These are phyloP conservation scores for Dallia pectoralis DNA, from an alignment of 2,797 vertebrate genomes.

Conservation along the genomic window DNA sequence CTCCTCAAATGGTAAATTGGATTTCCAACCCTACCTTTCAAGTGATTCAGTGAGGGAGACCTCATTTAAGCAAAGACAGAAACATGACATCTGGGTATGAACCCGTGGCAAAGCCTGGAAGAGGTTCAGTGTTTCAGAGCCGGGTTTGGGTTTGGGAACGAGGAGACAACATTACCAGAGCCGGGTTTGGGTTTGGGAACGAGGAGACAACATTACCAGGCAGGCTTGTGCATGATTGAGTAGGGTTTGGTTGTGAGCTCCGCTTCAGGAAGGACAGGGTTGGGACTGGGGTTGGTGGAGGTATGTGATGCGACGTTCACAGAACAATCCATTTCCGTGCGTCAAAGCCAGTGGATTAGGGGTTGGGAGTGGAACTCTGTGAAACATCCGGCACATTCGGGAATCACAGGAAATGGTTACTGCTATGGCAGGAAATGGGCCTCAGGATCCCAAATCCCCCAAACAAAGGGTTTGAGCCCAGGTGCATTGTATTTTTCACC, in stretches of 20 bases:
- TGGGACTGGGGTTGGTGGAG: conserved; percentile 8
- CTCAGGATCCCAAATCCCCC: conserved; percentile 35
- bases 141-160: conserved; percentile 39
- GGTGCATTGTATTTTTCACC: conserved; percentile 41
- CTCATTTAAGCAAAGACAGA: neutral
- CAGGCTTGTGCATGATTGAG: conserved; percentile 63
- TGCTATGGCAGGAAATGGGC: conserved; percentile 58
- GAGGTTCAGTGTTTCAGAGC: conserved; percentile 33
- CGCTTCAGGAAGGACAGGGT: conserved; percentile 12
- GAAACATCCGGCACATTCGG: conserved; percentile 35
- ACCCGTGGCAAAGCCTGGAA: conserved; percentile 51
- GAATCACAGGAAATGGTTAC: conserved; percentile 48
- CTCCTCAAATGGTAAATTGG: neutral
- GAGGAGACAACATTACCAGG: conserved; percentile 23
- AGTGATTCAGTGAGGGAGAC: neutral
- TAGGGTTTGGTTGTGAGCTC: conserved; percentile 37
- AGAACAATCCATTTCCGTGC: conserved; percentile 46
- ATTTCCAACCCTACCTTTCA: neutral
- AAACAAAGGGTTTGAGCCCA: conserved; percentile 50
- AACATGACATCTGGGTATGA: conserved; percentile 41
- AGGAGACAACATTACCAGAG: conserved; percentile 20
- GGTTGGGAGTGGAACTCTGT: conserved; percentile 20
- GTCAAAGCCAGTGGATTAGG: conserved; percentile 18
- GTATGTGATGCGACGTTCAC: conserved; percentile 27
- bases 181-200: conserved; percentile 39